Percentiles rank a stretch among this genome's conserved stretches.
phyloP scores from a whole-genome alignment of 2,888 invertebrate species.

The Helleia helle region DNA sequence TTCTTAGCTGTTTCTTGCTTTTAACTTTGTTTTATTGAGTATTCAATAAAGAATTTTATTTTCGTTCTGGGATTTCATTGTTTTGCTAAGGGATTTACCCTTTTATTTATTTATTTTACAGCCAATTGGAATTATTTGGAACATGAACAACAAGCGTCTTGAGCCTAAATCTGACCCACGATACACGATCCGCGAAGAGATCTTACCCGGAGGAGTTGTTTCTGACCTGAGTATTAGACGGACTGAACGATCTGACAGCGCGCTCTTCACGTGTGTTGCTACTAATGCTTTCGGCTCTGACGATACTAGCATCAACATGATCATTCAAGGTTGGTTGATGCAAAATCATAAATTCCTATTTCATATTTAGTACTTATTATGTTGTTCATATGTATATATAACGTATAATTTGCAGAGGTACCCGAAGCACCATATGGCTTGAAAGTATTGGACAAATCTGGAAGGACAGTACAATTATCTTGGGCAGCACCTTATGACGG shows the following conservation, averaged over 20 bases:
- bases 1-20: too few relatives aligned
- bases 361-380: too few relatives aligned
- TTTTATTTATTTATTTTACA: too few relatives aligned
- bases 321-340: constrained; percentile 93
- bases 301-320: constrained; percentile 96
- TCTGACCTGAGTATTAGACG: constrained; percentile 92
- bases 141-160: constrained; percentile 93
- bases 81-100: too few relatives aligned
- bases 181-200: constrained; percentile 90
- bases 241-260: constrained; percentile 91
- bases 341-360: too few relatives aligned
- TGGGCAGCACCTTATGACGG: constrained; percentile 96
- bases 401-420: constrained; percentile 81
- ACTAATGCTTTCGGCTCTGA: constrained; percentile 96
- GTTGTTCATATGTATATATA: too few relatives aligned
- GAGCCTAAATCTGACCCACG: constrained; percentile 92
- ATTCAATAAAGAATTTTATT: too few relatives aligned
- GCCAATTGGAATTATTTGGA: constrained; percentile 95
- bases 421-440: constrained; percentile 92
- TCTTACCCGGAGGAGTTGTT: constrained; percentile 88
- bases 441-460: constrained; percentile 92
- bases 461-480: constrained; percentile 90
- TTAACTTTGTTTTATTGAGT: too few relatives aligned
- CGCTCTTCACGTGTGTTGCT: constrained; percentile 92
- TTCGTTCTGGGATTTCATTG: too few relatives aligned